Conservation (phyloP, 2,113 vertebrate species). For the Odobenus rosmarus region DNA sequence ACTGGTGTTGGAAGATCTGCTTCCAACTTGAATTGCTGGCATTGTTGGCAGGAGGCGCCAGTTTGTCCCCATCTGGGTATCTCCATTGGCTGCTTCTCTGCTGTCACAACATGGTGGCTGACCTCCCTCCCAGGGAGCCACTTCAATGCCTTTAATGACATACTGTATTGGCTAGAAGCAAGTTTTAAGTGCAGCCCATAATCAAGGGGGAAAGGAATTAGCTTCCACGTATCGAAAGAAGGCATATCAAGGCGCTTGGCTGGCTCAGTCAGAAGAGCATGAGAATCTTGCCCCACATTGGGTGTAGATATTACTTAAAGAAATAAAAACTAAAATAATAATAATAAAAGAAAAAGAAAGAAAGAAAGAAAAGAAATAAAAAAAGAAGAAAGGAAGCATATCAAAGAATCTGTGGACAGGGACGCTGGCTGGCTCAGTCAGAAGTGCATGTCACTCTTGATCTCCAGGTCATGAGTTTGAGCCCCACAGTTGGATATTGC, state of each 20-base stretch:
- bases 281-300: neutral
- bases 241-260: neutral
- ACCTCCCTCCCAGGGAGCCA: neutral
- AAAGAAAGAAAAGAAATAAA: too few species aligned
- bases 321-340: neutral
- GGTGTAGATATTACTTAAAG: neutral
- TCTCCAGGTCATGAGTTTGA: neutral
- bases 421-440: neutral
- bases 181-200: neutral
- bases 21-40: neutral
- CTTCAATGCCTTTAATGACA: neutral
- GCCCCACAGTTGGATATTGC: neutral
- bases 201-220: neutral
- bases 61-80: neutral
- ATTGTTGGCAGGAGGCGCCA: neutral
- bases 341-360: neutral
- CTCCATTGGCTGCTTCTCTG: neutral
- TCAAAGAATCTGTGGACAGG: neutral
- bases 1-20: neutral
- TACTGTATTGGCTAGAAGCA: neutral
- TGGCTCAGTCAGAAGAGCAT: neutral
- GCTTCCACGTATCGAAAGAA: neutral
- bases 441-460: neutral
- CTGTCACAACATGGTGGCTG: neutral
- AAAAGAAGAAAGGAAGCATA: neutral